Evolutionary conservation across 1,140 invertebrate genomes (phyloP), one percentile per base, ranked within the genome.

Genomic region (Leptestheria dahalacensis): DNA sequence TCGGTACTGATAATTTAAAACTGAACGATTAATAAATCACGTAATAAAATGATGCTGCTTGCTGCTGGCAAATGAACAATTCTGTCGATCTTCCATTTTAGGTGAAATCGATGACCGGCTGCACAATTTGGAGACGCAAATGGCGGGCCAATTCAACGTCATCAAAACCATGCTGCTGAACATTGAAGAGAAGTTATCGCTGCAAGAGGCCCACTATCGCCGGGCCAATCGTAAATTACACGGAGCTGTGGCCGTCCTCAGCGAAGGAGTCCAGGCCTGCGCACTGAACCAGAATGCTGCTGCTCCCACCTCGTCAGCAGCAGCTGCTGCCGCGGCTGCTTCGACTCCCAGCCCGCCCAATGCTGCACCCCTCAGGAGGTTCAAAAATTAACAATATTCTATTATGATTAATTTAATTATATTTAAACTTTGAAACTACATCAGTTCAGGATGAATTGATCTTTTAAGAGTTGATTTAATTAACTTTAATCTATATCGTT

Each of bases 91-190:
- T 41, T 48, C 28, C 25, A 47, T 59, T 60, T 29, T 59, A 73
- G 71, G 65, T 51, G 69, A 72, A 26, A 65, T 72, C 15, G 68
- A 71, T 29, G 66, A 71, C 48, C 61, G 69, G 25, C 69, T 73
- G 55, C 61, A 64, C 15, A 67, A 66, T 53, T 48, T 73, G 48
- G 69, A 70, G 61, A 62, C 59, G 6, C 66, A 69, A 28, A 58
- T 72, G 12, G 64, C 61, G 1, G 66, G 68, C 15, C 68, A 71
- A 57, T 63, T 72, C 54, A 69, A 66, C 52, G 66, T 67, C 1
- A 59, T 72, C 10, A 70, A 70, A 61, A 64, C 68, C 3, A 69
- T 69, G 66, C 59, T 71, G 1, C 57, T 69, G 9, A 69, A 67
- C 57, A 48, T 72, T 10, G 70, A 71, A 58, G 67, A 69, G 28